Evolutionary conservation across 2,113 vertebrate genomes (phyloP), one percentile per base, ranked within the genome.

Genomic region (Cromileptes altivelis): DNA sequence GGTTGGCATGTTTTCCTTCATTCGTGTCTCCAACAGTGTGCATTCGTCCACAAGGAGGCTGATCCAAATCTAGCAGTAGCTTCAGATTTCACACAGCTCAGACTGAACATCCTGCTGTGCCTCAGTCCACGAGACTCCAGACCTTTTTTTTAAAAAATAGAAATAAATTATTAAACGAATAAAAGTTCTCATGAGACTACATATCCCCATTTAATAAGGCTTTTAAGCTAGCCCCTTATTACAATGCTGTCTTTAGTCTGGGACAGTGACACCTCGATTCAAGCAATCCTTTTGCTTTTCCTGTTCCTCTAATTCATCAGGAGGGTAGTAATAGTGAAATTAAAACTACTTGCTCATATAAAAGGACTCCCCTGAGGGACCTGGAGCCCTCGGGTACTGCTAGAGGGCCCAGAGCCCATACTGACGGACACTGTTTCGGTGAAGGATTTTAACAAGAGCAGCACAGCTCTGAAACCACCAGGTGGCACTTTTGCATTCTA

Each of bases 401-500:
- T 52, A 3, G 15, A 70, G 30, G 50, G 10, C 12, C 33, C 47
- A 3, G 11, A 52, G 60, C 70, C 19, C 47, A 12, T 2, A 19
- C 12, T 57, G 50, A 55, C 33, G 78, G 23, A 42, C 52, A n/a
- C 60, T 74, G 47, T 33, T 19, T 72, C 14, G 0, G 1, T 58
- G 58, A 1, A 18, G 49, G 76, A 19, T 56, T 30, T 77, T 37
- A 55, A 75, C 12, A 49, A 53, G 52, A 53, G 84, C 74, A 88
- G 60, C 52, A 14, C 70, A 70, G 61, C 76, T 70, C 12, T 65
- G 33, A 64, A 0, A 56, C 94, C 95, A 95, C 91, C 85, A 93
- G 94, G 82, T 86, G 94, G 93, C 93, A 94, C 90, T 76, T 85
- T 93, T 88, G 75, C 74, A 82, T 77, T 81, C 71, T 76, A 23